These are phyloP conservation scores for Drosophila insularis DNA, from an alignment of 1,140 invertebrate species.

Conservation along the genomic window DNA sequence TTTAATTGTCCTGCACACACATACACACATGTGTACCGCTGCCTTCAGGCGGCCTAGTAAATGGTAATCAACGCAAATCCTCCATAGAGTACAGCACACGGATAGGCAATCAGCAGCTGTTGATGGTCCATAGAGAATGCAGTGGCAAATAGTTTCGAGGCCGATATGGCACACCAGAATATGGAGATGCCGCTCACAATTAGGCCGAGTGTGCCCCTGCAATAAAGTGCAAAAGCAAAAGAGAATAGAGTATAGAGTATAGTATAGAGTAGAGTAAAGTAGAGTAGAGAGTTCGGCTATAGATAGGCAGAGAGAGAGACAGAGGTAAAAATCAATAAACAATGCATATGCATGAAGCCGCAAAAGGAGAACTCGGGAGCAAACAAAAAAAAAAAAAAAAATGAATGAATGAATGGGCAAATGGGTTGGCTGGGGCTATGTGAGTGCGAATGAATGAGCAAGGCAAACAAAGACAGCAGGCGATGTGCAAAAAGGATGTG, in stretches of 20 bases:
- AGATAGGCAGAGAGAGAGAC: slow-evolving; percentile 36
- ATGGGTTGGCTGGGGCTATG: slow-evolving; percentile 13
- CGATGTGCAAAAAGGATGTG: slow-evolving; percentile 66
- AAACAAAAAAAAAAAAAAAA: slow-evolving; percentile 32
- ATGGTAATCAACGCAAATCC: slow-evolving; percentile 93
- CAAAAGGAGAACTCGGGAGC: neutral
- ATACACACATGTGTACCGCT: slow-evolving; percentile 21
- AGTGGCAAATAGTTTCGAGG: slow-evolving; percentile 93
- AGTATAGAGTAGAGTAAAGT: slow-evolving; percentile 19
- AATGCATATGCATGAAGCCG: slow-evolving; percentile 72
- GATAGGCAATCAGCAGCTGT: slow-evolving; percentile 92
- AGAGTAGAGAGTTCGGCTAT: slow-evolving; percentile 38
- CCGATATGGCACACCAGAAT: slow-evolving; percentile 91
- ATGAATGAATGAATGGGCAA: neutral
- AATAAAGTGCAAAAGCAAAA: slow-evolving; percentile 48
- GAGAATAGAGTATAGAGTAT: slow-evolving; percentile 31
- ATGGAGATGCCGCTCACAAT: slow-evolving; percentile 87
- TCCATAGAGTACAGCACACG: slow-evolving; percentile 92
- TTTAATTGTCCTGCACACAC: slow-evolving; percentile 47
- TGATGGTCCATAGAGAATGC: slow-evolving; percentile 90
- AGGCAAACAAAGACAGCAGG: slow-evolving; percentile 74
- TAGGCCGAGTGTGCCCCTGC: slow-evolving; percentile 84
- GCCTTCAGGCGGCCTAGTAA: slow-evolving; percentile 81
- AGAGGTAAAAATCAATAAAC: slow-evolving; percentile 70
- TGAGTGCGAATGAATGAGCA: slow-evolving; percentile 72